Evolutionary conservation across 2,888 invertebrate genomes (phyloP), one percentile per base, ranked within the genome.

Genomic region (Andricus curvator): DNA sequence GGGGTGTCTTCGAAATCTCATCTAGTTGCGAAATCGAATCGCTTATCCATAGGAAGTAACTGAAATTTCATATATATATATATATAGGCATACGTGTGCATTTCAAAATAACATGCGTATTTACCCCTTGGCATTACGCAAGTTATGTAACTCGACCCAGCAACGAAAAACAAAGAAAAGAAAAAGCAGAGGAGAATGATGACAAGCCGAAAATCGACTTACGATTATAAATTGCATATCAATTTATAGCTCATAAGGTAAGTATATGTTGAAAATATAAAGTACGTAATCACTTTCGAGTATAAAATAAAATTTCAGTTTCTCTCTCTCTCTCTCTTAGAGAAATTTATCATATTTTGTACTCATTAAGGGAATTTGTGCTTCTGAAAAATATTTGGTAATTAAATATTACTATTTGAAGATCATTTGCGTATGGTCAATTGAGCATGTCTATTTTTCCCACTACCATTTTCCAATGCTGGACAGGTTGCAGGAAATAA

Each of bases 41-140:
- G 48, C 15, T 68, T 44, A 68, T 68, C 68, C 44, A n/a, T 22
- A 68, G 68, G 48, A 44, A 48, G 68, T 25, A 29, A 48, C 22
- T n/a, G 2, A 15, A 68, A 22, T n/a, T n/a, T n/a, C n/a, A n/a
- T n/a, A 44, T 1, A 2, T n/a, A n/a, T 9, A 4, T 15, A 37
- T 20, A 9, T 66, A 1, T 17, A 48, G 17, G 15, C 33, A 37
- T 6, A 33, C 33, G 37, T n/a, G n/a, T 22, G n/a, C 41, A n/a
- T 41, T n/a, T 41, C 41, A 41, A 48, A 68, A 68, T 41, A 25
- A 15, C 25, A 25, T 68, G 44, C 70, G 80, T 85, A 77, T 82
- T 82, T 84, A 82, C 84, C 79, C 82, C 78, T 83, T 79, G 81
- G 79, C 77, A 80, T 86, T 85, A 83, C 85, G 82, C 84, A 83